Conservation (phyloP, 2,888 invertebrate genomes). For the Glaucopsyche alexis region DNA sequence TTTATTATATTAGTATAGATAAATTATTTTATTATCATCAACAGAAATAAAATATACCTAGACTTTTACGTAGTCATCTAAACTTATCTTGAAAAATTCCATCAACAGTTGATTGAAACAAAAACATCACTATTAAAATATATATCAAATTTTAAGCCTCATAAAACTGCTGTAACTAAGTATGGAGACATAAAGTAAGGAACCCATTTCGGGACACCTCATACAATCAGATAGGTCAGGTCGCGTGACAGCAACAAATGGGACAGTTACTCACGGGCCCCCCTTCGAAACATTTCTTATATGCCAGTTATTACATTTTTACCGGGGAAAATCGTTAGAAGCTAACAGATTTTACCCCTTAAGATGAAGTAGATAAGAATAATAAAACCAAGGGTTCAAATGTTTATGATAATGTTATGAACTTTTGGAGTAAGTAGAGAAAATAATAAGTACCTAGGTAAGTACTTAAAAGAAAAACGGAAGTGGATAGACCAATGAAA, state of each 20-base stretch:
- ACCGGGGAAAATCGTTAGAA: slow-evolving; percentile 35
- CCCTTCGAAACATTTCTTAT: slow-evolving; percentile 63
- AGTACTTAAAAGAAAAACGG: not conserved
- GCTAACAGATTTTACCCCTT: slow-evolving; percentile 36
- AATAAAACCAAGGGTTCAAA: slow-evolving; percentile 22
- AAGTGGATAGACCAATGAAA: not conserved
- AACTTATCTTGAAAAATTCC: not conserved
- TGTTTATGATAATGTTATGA: slow-evolving; percentile 19
- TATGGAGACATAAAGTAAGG: slow-evolving; percentile 23
- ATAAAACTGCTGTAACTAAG: not conserved
- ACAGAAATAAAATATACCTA: no score
- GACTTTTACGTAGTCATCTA: no score
- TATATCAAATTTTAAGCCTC: not conserved
- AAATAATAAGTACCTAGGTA: no score
- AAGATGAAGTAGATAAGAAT: slow-evolving; percentile 26
- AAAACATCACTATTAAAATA: not conserved
- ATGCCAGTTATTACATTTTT: slow-evolving; percentile 45
- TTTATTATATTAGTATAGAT: no score
- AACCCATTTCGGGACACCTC: slow-evolving; percentile 33
- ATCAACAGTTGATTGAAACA: not conserved
- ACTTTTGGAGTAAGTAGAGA: not conserved
- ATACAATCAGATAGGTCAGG: slow-evolving; percentile 65
- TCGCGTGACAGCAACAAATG: slow-evolving; percentile 73
- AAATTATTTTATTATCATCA: no score
- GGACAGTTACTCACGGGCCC: slow-evolving; percentile 64